Evolutionary conservation across 2,113 vertebrate genomes (phyloP).

Genomic region (Psilopsiagon aymara): DNA sequence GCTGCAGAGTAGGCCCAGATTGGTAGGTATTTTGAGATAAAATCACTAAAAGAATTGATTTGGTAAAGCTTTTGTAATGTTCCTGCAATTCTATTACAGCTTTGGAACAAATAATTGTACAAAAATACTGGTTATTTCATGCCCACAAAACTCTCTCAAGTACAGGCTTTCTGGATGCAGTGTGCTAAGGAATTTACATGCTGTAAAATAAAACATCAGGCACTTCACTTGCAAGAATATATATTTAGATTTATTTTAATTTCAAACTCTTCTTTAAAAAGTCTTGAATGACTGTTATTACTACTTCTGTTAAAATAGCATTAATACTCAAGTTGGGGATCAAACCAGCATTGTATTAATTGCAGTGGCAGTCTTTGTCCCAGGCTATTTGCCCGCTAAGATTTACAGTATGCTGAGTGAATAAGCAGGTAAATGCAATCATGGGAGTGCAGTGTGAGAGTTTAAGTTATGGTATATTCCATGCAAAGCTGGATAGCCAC

Average conservation of each 20-base stretch:
- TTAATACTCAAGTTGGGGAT: neutral
- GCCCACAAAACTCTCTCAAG: neutral
- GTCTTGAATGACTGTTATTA: neutral
- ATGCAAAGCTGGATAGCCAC: neutral
- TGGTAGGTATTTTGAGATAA: neutral
- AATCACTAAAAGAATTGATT: neutral
- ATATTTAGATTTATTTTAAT: neutral
- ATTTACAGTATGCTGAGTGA: neutral
- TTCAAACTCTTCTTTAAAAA: neutral
- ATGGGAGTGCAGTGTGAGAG: neutral
- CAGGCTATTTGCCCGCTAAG: neutral
- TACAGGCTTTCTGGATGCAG: neutral
- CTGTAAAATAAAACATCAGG: neutral
- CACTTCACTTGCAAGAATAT: neutral
- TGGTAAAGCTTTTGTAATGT: neutral
- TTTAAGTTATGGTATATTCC: neutral
- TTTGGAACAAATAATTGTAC: neutral
- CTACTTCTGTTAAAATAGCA: neutral
- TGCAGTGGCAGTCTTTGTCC: neutral
- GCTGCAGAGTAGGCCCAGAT: neutral
- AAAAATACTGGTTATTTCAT: neutral
- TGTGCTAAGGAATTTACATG: neutral
- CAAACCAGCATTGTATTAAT: neutral
- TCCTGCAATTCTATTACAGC: neutral
- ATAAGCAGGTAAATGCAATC: neutral